Evolutionary conservation across 1,140 invertebrate genomes (phyloP).

Genomic region (Drosophila pseudoobscura): DNA sequence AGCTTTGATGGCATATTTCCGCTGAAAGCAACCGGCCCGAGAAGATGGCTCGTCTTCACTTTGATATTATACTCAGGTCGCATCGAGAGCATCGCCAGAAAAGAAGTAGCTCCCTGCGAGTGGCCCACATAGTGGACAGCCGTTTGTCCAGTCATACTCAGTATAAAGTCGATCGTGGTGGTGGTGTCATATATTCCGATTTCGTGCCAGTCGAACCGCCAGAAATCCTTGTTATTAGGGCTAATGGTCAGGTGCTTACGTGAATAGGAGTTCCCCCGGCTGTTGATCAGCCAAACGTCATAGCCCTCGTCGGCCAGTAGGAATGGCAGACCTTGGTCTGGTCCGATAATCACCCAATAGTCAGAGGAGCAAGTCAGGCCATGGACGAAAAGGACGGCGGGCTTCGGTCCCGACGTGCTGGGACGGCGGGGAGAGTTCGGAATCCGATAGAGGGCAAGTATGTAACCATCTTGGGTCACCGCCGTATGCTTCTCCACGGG

Average conservation of each 20-base stretch:
- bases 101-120: conserved; percentile 19
- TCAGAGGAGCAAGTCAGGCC: conserved; percentile 88
- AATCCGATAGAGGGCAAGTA: conserved; percentile 83
- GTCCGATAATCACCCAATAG: conserved; percentile 87
- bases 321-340: conserved; percentile 84
- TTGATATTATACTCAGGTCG: conserved; percentile 14
- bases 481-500: conserved; percentile 84
- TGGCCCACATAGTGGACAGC: conserved; percentile 29
- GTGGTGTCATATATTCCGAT: conserved; percentile 24
- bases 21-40: background rate
- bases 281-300: conserved; percentile 86
- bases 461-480: conserved; percentile 84
- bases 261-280: conserved; percentile 19
- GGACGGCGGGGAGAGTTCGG: conserved; percentile 14
- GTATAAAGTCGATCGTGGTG: conserved; percentile 10
- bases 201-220: conserved; percentile 28
- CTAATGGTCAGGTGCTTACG: background rate
- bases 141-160: background rate
- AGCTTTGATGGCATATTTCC: background rate
- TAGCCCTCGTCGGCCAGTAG: conserved; percentile 87
- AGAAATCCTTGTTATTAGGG: background rate
- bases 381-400: conserved; percentile 87
- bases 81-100: conserved; percentile 15
- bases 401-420: background rate
- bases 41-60: background rate